Evolutionary conservation across 2,888 invertebrate species (phyloP), one percentile per base, ranked within the genome.

Genomic region (Lochmaea crataegi): DNA sequence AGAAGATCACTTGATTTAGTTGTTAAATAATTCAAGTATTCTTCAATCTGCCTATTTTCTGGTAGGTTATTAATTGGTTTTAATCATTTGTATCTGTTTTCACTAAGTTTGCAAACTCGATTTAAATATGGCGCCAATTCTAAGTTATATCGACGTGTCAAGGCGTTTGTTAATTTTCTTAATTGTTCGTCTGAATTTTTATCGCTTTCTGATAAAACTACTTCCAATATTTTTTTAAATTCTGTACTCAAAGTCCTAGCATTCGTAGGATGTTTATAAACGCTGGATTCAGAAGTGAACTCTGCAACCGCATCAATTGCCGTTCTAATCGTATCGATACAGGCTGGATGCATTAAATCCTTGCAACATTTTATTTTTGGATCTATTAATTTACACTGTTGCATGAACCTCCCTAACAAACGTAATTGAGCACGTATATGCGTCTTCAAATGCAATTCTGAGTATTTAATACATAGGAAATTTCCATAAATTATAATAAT

Each of bases 261-360:
- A 45, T 68, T 68, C 16, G 58, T 32, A 12, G 68, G 68, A 68
- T 68, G 68, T 57, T 58, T 58, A 57, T 68, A 60, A 14, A 58
- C 45, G 60, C 58, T 48, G 45, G 41, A 58, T 58, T 57, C 57
- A 22, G 14, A n/a, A 68, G 45, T 58, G 12, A 68, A 16, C 45
- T 45, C 68, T 56, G 60, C 68, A 68, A 68, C 60, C 10, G 32
- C 48, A 68, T 68, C 68, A 60, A 68, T 38, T 45, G 61, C 48
- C 16, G 14, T 61, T 48, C 68, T 60, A 32, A 68, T 51, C 14
- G 68, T 68, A 41, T 61, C 68, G 42, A 60, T 61, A 51, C 60
- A 38, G 14, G 51, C 38, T 45, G 68, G 60, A 48, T 68, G 58
- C 58, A 68, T 68, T 38, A 68, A 38, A n/a, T 61, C 61, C 32